Percentiles rank a stretch among this genome's conserved stretches.
Conservation (phyloP, 2,113 vertebrate species). For the Pteruthius melanotis region DNA sequence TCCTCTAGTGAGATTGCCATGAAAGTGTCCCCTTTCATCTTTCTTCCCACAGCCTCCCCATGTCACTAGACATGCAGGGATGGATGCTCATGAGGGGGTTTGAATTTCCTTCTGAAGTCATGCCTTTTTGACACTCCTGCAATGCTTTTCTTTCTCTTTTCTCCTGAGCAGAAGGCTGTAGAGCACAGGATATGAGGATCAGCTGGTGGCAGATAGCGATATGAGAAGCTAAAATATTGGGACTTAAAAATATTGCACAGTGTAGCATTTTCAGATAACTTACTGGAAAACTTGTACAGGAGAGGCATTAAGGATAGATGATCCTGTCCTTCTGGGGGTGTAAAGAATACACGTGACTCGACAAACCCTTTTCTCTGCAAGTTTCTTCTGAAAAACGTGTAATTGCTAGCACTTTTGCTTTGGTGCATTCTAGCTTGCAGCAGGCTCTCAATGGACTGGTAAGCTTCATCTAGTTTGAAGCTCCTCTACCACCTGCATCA, state of each 20-base stretch:
- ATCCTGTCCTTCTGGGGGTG: background rate
- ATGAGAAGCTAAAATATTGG: background rate
- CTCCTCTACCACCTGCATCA: background rate
- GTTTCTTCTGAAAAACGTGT: constrained; percentile 40
- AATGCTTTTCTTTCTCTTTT: background rate
- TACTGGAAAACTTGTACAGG: background rate
- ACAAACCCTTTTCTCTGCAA: background rate
- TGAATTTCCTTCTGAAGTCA: background rate
- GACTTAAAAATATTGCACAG: background rate
- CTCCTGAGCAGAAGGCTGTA: background rate
- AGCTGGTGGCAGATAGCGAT: background rate
- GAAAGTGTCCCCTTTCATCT: background rate
- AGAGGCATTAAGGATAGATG: background rate
- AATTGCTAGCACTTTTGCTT: constrained; percentile 55
- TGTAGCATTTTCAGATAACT: constrained; percentile 49
- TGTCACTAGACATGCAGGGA: background rate
- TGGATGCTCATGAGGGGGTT: background rate
- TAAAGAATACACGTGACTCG: background rate
- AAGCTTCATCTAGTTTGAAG: background rate
- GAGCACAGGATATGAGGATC: constrained; percentile 43
- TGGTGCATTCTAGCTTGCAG: background rate
- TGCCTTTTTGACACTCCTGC: background rate
- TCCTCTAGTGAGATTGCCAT: background rate
- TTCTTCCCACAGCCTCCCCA: background rate
- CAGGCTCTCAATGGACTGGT: background rate